A percentile compares a stretch with the other conserved stretches of the same genome.
phyloP scores from a whole-genome alignment of 2,113 vertebrate species.

The Corythaeola cristata region DNA sequence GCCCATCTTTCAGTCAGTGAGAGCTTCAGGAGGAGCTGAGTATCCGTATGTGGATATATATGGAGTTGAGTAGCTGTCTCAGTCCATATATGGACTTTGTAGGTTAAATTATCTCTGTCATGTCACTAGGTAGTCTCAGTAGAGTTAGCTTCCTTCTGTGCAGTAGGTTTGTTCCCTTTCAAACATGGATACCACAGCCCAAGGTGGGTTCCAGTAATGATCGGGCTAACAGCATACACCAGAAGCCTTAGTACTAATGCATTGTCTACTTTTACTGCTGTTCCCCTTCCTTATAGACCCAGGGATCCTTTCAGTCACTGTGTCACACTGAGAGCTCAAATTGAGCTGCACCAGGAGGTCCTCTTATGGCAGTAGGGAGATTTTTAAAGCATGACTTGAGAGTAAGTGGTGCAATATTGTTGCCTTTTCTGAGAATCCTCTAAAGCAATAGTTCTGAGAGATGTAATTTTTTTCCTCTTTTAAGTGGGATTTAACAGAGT shows the following conservation, averaged over 20 bases:
- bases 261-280: not conserved
- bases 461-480: not conserved
- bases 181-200: not conserved
- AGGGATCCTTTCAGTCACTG: not conserved
- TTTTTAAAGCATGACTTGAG: not conserved
- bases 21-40: not conserved
- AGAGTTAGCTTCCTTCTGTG: not conserved
- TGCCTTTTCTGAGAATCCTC: not conserved
- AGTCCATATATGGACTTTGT: not conserved
- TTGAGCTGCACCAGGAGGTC: not conserved
- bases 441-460: not conserved
- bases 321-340: not conserved
- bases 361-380: not conserved
- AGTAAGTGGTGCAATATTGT: not conserved
- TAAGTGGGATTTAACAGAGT: not conserved
- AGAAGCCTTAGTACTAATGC: not conserved
- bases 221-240: not conserved
- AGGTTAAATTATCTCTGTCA: not conserved
- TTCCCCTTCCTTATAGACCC: not conserved
- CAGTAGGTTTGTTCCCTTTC: not conserved
- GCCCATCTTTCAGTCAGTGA: not conserved
- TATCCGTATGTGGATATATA: not conserved
- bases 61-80: not conserved
- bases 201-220: not conserved
- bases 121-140: not conserved